Evolutionary conservation across 2,797 vertebrate species (phyloP), one percentile per base, ranked within the genome.

Genomic region (Buceros bicornis): DNA sequence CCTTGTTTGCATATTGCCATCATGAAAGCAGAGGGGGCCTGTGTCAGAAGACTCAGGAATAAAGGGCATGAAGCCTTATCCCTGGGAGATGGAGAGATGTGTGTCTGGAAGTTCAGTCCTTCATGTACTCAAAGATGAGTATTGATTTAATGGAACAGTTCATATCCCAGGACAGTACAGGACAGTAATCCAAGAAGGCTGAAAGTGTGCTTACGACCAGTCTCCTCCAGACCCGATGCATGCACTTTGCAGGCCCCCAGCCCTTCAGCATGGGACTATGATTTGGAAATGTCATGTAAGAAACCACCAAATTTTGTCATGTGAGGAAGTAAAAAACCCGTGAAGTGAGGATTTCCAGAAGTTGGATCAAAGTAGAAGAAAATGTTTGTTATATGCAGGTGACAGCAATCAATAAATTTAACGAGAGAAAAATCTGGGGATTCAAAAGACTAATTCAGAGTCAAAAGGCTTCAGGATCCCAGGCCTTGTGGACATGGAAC

Each of bases 401-500:
- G 60, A 94, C 40, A 69, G 83, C 65, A 67, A 87, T 56, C 81
- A 83, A 86, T 66, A 76, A 62, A 82, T 61, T 57, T 90, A 87
- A 91, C 16, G 4, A 84, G 80, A 84, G 5, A 71, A 73, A 93
- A 76, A 18, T 6, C 10, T 0, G 0, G 66, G 20, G 33, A 43
- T 64, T 89, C 50, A 91, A 69, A 87, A 79, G 26, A 43, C 17
- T 77, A 89, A 66, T 53, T 73, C 25, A 62, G 33, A 78, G 20
- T 61, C 28, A 45, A 80, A 80, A 86, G 31, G 8, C 31, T 73
- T 9, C 16, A 33, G 9, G 25, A 56, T 78, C 26, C 8, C 7
- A 28, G 42, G 28, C 6, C 10, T 73, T 73, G 11, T 33, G 65
- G 78, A 47, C n/a, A 33, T 2, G 4, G 12, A 18, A 85, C 77